Base-by-base conservation (phyloP, 2,113 vertebrate genomes). In the Sander lucioperca region DNA sequence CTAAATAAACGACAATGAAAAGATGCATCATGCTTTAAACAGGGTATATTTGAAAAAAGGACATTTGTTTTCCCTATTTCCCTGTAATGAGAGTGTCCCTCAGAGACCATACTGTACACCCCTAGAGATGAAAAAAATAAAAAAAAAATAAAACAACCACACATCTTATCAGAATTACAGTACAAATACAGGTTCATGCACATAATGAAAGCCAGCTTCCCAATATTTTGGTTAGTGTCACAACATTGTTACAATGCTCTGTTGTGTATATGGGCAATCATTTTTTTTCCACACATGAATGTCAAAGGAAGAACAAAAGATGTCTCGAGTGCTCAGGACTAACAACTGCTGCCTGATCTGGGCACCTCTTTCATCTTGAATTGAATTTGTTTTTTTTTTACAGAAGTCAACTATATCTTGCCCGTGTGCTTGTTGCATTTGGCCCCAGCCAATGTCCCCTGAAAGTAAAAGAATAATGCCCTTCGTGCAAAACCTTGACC, bases 131-230 rank as follows among this genome's bases (percentile, higher is more conserved):
- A 87, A 84, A 71, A 91, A 77, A 66, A 66, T 1, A 2, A 2
- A 27, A 12, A 7, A 66, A 48, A 36, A 21, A 59, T 39, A 63
- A 74, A 78, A 82, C 23, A 3, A 89, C 77, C 84, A 93, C 90
- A 84, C 85, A 86, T 89, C 80, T 90, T 84, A 89, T 91, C 70
- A 89, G 84, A 92, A 93, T 88, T 91, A 95, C 94, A 92, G 92
- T 90, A 95, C 94, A 94, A 92, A 94, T 90, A 95, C 94, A 94
- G 87, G 80, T 92, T 95, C 94, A 96, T 95, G 95, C 94, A 95
- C 94, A 95, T 92, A 91, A 93, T 93, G 92, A 94, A 95, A 95
- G 91, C 93, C 91, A 95, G 93, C 93, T 93, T 95, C 93, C 94
- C 92, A 87, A 90, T 86, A 92, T 91, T 93, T 94, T 89, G 91